Evolutionary conservation across 92 coral and sea anemone genomes (phyloP).

Genomic region (Zoanthus sociatus): DNA sequence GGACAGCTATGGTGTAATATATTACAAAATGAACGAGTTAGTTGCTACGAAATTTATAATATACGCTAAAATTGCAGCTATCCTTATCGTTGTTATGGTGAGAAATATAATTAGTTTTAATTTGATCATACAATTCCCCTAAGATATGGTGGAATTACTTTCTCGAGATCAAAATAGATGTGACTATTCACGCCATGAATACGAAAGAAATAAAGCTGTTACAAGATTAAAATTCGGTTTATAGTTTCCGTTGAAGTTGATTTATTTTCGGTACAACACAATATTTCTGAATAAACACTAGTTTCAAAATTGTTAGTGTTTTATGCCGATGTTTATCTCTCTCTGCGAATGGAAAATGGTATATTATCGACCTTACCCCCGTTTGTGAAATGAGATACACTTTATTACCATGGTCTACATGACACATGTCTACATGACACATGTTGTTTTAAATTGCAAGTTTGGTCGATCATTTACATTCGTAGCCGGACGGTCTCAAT

Average conservation of each 20-base stretch:
- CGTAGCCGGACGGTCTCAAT: too few species aligned
- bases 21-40: background rate
- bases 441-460: too few species aligned
- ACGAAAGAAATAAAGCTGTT: background rate
- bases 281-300: too few species aligned
- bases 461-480: too few species aligned
- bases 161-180: background rate
- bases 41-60: background rate
- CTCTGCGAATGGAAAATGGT: too few species aligned
- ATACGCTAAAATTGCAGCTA: constrained; percentile 20
- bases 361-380: too few species aligned
- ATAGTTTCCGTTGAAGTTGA: background rate
- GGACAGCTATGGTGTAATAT: background rate
- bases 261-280: too few species aligned
- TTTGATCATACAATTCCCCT: background rate
- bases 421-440: too few species aligned
- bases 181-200: background rate
- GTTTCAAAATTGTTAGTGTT: too few species aligned
- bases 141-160: background rate
- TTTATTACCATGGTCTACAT: too few species aligned
- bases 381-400: too few species aligned
- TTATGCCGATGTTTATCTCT: too few species aligned
- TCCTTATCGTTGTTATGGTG: constrained; percentile 36
- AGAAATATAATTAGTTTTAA: constrained; percentile 28
- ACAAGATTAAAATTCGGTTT: background rate